These are phyloP conservation scores for Myiozetetes cayanensis DNA, from an alignment of 2,113 vertebrate species.

Conservation along the genomic window DNA sequence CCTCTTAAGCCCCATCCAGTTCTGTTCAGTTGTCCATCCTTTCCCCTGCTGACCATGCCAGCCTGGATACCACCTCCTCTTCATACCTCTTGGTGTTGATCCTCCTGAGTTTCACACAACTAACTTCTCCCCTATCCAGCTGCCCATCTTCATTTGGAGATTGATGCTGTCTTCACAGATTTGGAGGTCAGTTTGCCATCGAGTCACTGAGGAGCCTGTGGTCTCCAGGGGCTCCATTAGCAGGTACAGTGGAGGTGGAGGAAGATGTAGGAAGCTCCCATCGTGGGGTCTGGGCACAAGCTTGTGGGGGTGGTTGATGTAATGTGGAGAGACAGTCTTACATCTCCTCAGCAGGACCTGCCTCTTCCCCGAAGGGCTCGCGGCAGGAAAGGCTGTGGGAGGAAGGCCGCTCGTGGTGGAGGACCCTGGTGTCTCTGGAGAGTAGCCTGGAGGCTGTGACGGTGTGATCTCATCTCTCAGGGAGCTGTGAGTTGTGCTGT, in stretches of 20 bases:
- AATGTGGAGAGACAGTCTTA: conserved; percentile 39
- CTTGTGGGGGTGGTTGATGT: not conserved
- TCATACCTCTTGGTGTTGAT: not conserved
- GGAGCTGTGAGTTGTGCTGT: conserved; percentile 24
- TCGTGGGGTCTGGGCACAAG: not conserved
- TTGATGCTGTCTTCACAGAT: not conserved
- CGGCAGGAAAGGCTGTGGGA: conserved; percentile 13
- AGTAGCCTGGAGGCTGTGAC: conserved; percentile 38
- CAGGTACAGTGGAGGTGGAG: not conserved
- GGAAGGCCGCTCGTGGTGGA: not conserved
- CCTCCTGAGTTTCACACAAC: not conserved
- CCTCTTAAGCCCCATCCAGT: not conserved
- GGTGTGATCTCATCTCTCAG: conserved; percentile 45
- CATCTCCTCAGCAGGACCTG: conserved; percentile 3
- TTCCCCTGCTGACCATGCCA: not conserved
- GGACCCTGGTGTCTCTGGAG: not conserved
- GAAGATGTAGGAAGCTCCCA: not conserved
- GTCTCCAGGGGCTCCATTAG: conserved; percentile 25
- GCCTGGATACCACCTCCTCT: not conserved
- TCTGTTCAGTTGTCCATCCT: not conserved
- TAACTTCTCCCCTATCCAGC: not conserved
- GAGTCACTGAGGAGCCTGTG: not conserved
- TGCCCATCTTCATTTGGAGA: not conserved
- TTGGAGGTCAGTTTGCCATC: not conserved
- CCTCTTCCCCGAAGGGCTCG: not conserved